Evolutionary conservation across 1,140 invertebrate genomes (phyloP).

Genomic region (Drosophila pallidifrons): DNA sequence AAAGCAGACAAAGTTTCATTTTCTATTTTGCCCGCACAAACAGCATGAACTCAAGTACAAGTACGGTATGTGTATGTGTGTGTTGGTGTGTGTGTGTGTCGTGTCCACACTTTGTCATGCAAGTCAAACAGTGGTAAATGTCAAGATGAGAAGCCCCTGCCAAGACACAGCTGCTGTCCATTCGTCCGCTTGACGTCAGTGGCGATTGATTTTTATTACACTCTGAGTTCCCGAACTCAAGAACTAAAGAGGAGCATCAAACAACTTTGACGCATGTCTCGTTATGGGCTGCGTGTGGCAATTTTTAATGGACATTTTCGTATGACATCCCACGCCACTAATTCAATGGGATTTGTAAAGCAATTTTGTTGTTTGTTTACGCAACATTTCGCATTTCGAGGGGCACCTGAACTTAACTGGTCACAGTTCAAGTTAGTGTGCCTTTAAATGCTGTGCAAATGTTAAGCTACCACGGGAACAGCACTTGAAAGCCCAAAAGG

Average conservation of each 20-base stretch:
- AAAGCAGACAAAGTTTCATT: slow-evolving; percentile 41
- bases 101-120: slow-evolving; percentile 14
- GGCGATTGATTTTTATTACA: slow-evolving; percentile 64
- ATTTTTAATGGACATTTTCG: slow-evolving; percentile 44
- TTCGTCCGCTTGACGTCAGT: slow-evolving; percentile 57
- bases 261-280: slow-evolving; percentile 39
- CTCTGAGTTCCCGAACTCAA: not conserved
- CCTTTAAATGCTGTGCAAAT: slow-evolving; percentile 1
- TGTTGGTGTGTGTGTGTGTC: slow-evolving; percentile 8
- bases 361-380: slow-evolving; percentile 43
- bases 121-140: slow-evolving; percentile 38
- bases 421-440: not conserved
- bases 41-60: slow-evolving; percentile 4
- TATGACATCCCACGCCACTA: slow-evolving; percentile 9
- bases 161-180: slow-evolving; percentile 5
- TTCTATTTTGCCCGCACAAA: slow-evolving; percentile 16
- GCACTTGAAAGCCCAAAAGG: slow-evolving; percentile 10
- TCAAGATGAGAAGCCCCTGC: slow-evolving; percentile 29
- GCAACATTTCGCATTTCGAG: not conserved
- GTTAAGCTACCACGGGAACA: slow-evolving; percentile 1
- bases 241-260: not conserved
- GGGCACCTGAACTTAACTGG: not conserved
- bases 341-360: slow-evolving; percentile 47
- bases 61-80: not conserved
- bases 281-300: slow-evolving; percentile 46